Base-by-base conservation (phyloP, 2,113 vertebrate genomes). In the Prochilodus magdalenae region DNA sequence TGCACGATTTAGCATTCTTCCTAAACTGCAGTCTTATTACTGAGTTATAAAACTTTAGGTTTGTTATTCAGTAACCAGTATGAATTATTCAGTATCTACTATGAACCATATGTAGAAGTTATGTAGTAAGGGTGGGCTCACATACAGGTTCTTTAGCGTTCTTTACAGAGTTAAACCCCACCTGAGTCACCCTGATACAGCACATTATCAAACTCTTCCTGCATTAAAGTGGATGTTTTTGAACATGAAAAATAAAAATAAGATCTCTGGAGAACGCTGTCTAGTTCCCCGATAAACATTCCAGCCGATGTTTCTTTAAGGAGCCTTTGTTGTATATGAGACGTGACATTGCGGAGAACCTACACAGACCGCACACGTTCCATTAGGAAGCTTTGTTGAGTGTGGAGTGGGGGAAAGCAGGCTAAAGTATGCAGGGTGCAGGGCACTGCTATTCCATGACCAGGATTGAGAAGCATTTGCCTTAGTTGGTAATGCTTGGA, bases 401-500 rank as follows among this genome's bases (percentile, higher is more conserved):
- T 22, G 20, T 22, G 0, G 53, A 57, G 53, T 5, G 1, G 7
- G 20, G 51, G 2, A 7, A 57, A 57, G 5, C 1, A n/a, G 18
- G 53, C 53, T 57, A n/a, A 57, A 22, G 78, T 24, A n/a, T 62
- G 33, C 26, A 33, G 63, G 29, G 29, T 7, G 7, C 36, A n/a
- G n/a, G n/a, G n/a, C 47, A 49, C 7, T 14, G 44, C 44, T 49
- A 14, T 11, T 49, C 13, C 44, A 14, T 49, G 67, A 60, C 71
- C 16, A 47, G 71, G 24, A 60, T 57, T 47, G 20, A 44, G 73
- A 75, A 75, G 59, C 49, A 59, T 76, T 82, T 53, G 40, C 80
- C 80, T 75, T 79, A 79, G 80, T 75, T 65, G 80, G 71, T 79
- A 70, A 81, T 78, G 79, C 73, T 59, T 49, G 49, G 60, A n/a